Evolutionary conservation across 2,797 vertebrate species (phyloP).

Genomic region (Anguilla anguilla): DNA sequence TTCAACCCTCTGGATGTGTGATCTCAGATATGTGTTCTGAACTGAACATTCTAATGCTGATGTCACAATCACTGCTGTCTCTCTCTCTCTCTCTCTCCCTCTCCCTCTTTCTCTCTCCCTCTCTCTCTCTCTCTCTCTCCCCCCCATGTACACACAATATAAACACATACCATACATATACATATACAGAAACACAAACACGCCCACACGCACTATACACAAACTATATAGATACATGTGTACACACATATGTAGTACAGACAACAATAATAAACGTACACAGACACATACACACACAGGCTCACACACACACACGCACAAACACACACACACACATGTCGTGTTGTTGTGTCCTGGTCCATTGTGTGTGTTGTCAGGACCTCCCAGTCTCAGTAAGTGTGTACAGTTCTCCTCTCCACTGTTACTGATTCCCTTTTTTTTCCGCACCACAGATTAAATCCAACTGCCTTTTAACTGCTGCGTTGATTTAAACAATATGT

Average conservation of each 20-base stretch:
- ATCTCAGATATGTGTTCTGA: too few relatives aligned
- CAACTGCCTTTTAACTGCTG: constrained; percentile 63
- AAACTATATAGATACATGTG: background rate
- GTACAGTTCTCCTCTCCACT: constrained; percentile 58
- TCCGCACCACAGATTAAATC: constrained; percentile 62
- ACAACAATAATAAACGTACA: constrained; percentile 15
- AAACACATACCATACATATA: too few relatives aligned
- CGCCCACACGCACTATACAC: background rate
- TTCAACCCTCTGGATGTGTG: too few relatives aligned
- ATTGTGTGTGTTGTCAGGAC: constrained; percentile 45
- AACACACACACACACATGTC: background rate
- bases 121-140: too few relatives aligned
- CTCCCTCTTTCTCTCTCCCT: too few relatives aligned
- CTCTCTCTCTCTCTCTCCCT: too few relatives aligned
- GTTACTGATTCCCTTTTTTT: constrained; percentile 61
- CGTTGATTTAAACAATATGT: constrained; percentile 75
- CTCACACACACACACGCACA: background rate
- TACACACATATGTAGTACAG: constrained; percentile 16
- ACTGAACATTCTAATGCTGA: too few relatives aligned
- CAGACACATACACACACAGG: background rate
- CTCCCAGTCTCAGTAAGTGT: constrained; percentile 61
- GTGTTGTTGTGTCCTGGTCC: constrained; percentile 35
- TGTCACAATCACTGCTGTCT: too few relatives aligned
- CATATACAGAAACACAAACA: too few relatives aligned
- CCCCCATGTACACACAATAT: background rate